Evolutionary conservation across 2,888 invertebrate genomes (phyloP).

Genomic region (Erebia palarica): DNA sequence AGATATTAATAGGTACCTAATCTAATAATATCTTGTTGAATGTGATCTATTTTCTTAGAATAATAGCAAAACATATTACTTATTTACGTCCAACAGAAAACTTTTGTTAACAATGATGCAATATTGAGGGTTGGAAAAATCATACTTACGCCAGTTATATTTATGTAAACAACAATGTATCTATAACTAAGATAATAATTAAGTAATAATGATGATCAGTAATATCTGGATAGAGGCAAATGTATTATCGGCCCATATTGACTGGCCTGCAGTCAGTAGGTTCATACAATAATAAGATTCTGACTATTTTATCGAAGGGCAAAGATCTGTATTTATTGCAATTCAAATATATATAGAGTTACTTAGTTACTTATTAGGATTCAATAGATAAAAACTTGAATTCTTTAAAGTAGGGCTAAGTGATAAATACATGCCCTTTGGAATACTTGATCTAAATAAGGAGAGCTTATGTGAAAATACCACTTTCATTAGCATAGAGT

Average conservation of each 20-base stretch:
- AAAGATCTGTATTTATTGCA: not conserved
- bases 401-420: no score
- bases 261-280: not conserved
- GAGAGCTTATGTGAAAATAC: no score
- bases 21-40: not conserved
- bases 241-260: conserved; percentile 6
- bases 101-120: conserved; percentile 12
- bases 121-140: conserved; percentile 4
- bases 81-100: not conserved
- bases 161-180: not conserved
- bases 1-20: not conserved
- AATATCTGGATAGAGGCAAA: not conserved
- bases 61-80: not conserved
- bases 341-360: not conserved
- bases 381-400: not conserved
- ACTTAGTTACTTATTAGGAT: not conserved
- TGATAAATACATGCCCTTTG: no score
- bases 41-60: conserved; percentile 10
- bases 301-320: not conserved
- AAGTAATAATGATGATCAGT: conserved; percentile 7
- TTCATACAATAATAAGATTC: not conserved
- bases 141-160: not conserved
- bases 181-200: not conserved
- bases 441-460: no score
- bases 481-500: no score